Evolutionary conservation across 2,888 invertebrate genomes (phyloP).

Genomic region (Pogonocherus hispidulus): DNA sequence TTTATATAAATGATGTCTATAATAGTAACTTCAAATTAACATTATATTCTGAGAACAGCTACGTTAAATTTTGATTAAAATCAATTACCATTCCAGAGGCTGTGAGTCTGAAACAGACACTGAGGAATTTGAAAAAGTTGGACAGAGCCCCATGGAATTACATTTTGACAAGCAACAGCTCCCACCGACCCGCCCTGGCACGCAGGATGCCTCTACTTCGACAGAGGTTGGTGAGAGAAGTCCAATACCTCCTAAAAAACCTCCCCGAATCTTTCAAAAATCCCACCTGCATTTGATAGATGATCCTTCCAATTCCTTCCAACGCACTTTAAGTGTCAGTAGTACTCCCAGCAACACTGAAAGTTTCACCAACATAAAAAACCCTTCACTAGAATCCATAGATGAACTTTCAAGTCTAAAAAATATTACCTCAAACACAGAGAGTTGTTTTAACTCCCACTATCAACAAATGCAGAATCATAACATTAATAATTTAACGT

Average conservation of each 20-base stretch:
- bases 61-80: too few relatives aligned
- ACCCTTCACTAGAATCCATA: slow-evolving; percentile 65
- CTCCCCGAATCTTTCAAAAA: slow-evolving; percentile 66
- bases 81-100: slow-evolving; percentile 71
- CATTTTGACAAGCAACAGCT: slow-evolving; percentile 65
- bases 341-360: slow-evolving; percentile 63
- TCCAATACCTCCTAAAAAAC: slow-evolving; percentile 67
- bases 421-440: slow-evolving; percentile 60
- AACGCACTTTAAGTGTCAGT: slow-evolving; percentile 64
- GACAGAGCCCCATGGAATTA: slow-evolving; percentile 73
- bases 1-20: too few relatives aligned
- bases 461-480: slow-evolving; percentile 58
- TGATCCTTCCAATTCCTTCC: slow-evolving; percentile 51
- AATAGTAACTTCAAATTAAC: too few relatives aligned
- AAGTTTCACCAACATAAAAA: slow-evolving; percentile 65
- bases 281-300: slow-evolving; percentile 44
- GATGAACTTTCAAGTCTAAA: slow-evolving; percentile 64
- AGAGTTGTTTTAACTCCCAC: slow-evolving; percentile 66
- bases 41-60: too few relatives aligned
- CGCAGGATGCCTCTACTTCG: slow-evolving; percentile 71
- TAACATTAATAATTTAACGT: slow-evolving; percentile 45
- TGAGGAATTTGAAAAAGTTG: slow-evolving; percentile 86
- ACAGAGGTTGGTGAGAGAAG: slow-evolving; percentile 72
- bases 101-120: slow-evolving; percentile 87
- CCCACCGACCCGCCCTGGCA: slow-evolving; percentile 61